phyloP scores from a whole-genome alignment of 2,888 invertebrate species.

The Agriotes lineatus region DNA sequence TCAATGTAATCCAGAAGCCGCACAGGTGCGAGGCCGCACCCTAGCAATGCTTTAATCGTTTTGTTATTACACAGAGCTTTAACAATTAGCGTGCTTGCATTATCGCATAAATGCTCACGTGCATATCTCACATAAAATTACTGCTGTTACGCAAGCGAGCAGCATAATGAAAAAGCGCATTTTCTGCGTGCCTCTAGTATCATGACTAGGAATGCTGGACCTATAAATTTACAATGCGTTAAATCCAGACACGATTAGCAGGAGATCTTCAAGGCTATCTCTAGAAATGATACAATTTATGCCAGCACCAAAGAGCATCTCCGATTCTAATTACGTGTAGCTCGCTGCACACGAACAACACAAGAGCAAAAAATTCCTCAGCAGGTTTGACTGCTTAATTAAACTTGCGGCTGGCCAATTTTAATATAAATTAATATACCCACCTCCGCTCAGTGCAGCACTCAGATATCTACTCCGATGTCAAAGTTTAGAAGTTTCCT shows the following conservation, averaged over 20 bases:
- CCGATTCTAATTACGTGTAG: neutral
- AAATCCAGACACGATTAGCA: neutral
- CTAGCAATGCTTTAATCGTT: neutral
- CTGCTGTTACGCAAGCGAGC: constrained; percentile 3
- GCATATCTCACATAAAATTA: constrained; percentile 19
- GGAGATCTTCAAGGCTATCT: neutral
- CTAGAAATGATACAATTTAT: neutral
- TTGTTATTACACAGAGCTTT: constrained; percentile 5
- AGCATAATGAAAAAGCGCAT: neutral
- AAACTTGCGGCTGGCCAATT: neutral
- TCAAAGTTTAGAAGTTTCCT: too few species aligned
- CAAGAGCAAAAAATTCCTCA: neutral
- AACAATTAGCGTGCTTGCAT: neutral
- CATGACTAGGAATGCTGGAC: constrained; percentile 13
- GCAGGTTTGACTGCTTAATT: constrained; percentile 14
- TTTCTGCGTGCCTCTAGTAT: constrained; percentile 12
- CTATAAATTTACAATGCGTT: constrained; percentile 3
- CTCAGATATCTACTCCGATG: neutral
- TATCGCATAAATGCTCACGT: constrained; percentile 11
- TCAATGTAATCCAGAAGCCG: too few species aligned
- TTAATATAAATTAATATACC: constrained; percentile 1
- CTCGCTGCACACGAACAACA: neutral
- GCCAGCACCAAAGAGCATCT: neutral
- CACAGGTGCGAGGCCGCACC: constrained; percentile 9
- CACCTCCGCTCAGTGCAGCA: neutral